phyloP scores from a whole-genome alignment of 1,140 invertebrate genomes.

The Trialeurodes vaporariorum region DNA sequence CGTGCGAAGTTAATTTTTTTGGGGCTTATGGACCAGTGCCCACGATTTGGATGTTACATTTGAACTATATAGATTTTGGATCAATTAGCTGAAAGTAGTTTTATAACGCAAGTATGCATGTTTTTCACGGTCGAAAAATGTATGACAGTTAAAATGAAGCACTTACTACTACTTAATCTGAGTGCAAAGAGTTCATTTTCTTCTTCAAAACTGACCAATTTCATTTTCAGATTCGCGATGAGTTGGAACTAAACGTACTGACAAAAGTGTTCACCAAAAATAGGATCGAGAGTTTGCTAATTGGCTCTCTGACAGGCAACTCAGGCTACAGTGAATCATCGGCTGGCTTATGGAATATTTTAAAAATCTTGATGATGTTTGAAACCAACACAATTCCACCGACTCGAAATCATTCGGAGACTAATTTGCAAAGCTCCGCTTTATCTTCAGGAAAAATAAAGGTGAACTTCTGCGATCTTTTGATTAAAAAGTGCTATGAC shows the following conservation, averaged over 20 bases:
- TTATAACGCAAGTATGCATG: too few relatives aligned
- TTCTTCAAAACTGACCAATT: too few relatives aligned
- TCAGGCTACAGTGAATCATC: slow-evolving; percentile 62
- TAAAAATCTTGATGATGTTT: slow-evolving; percentile 37
- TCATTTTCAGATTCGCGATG: slow-evolving; percentile 20
- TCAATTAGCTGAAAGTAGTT: too few relatives aligned
- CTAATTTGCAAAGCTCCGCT: slow-evolving; percentile 40
- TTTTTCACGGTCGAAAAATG: too few relatives aligned
- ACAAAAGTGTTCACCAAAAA: slow-evolving; percentile 20
- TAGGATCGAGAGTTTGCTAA: slow-evolving; percentile 43
- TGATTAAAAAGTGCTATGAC: too few relatives aligned
- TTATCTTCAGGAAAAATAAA: slow-evolving; percentile 37
- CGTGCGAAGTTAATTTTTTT: too few relatives aligned
- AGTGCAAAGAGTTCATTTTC: too few relatives aligned
- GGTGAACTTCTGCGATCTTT: slow-evolving; percentile 19
- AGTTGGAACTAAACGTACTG: slow-evolving; percentile 21
- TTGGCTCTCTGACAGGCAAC: slow-evolving; percentile 66
- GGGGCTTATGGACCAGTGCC: too few relatives aligned
- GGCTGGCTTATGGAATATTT: slow-evolving; percentile 44
- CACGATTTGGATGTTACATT: too few relatives aligned
- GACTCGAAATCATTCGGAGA: slow-evolving; percentile 23
- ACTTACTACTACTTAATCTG: too few relatives aligned
- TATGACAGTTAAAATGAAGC: too few relatives aligned
- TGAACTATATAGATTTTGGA: too few relatives aligned
- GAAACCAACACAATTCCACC: slow-evolving; percentile 25